Base-by-base conservation (phyloP, 2,888 invertebrate species). In the Myathropa florea region DNA sequence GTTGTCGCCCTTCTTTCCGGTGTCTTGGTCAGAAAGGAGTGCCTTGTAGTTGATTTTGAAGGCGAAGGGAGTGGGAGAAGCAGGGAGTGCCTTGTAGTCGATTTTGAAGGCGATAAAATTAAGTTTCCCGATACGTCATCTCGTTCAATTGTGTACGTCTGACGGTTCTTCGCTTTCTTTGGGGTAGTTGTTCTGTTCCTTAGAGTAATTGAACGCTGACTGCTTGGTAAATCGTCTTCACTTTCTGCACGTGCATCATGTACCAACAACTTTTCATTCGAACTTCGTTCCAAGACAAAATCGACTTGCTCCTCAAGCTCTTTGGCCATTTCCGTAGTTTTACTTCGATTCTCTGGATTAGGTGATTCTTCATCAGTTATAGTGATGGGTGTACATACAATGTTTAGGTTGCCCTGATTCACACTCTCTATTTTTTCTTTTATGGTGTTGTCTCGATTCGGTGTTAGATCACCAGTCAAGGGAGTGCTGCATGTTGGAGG, bases 401-500 rank as follows among this genome's bases (percentile, higher is more conserved):
- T 18, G 4, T 70, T 55, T 57, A 33, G 12, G 14, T 57, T 57
- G 10, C 24, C 57, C 24, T n/a, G 12, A 14, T 28, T 59, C 2
- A 33, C 7, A 24, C 28, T 53, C 10, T 39, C 23, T 12, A n/a
- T 28, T n/a, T 57, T 57, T 12, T 53, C 63, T n/a, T 36, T 4
- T 18, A 63, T 18, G 2, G 9, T 24, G 7, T n/a, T 14, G 3
- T 28, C 12, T 39, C 18, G 18, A 18, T 46, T 46, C 7, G 46
- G 4, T 1, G 18, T 4, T 7, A 7, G 1, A 7, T 46, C 46
- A 46, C n/a, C n/a, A n/a, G n/a, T 3, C 0, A 78, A 10, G 2
- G 86, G 83, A 9, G 86, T 86, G 30, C 86, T 86, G 60, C 72
- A 86, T 33, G 73, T 83, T 55, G 30, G 3, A 9, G 86, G 86